Base-by-base conservation (phyloP, 2,113 vertebrate genomes). In the Melanocharis versteri region DNA sequence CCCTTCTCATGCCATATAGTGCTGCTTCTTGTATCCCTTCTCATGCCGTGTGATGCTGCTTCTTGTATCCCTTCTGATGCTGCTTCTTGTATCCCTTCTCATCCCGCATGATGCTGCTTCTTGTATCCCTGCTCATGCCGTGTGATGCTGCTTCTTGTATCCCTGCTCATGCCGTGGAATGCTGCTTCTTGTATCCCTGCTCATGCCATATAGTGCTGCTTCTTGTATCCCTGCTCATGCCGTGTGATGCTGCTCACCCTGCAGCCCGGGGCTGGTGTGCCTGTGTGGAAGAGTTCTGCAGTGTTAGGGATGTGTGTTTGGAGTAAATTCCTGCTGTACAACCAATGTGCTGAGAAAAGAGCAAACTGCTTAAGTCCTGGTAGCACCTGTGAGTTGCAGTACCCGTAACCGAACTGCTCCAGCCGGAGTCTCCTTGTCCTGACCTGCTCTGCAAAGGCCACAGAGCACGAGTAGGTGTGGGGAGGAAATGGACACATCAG, bases 301-400 rank as follows among this genome's bases (percentile, higher is more conserved):
- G 5, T 2, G n/a, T 3, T 4, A 4, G n/a, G 64, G 68, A 6
- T 10, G 3, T 5, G 18, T 21, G 18, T 24, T 37, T 0, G 1
- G 12, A 22, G 51, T 22, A 2, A 31, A 20, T 1, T 5, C 47
- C 61, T 86, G 66, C 14, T 79, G 24, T 20, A n/a, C 56, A 27
- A 8, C 33, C 9, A 4, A 5, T 31, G 1, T 20, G 23, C 44
- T 62, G 58, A 37, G 31, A 73, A 72, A 35, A 5, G 26, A 37
- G 45, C 26, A 30, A 27, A 39, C 26, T 13, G 57, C 61, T 27
- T 4, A 6, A 19, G 7, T 69, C 14, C 15, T 56, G 13, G 24
- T 16, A 27, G 19, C 37, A 19, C 33, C 48, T 65, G 15, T 42
- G 28, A 50, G 48, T 4, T 37, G 11, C 17, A 16, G 40, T 23